A percentile compares a stretch with the other conserved stretches of the same genome.
Conservation (phyloP, 2,888 invertebrate species). For the Balanococcus diminutus region DNA sequence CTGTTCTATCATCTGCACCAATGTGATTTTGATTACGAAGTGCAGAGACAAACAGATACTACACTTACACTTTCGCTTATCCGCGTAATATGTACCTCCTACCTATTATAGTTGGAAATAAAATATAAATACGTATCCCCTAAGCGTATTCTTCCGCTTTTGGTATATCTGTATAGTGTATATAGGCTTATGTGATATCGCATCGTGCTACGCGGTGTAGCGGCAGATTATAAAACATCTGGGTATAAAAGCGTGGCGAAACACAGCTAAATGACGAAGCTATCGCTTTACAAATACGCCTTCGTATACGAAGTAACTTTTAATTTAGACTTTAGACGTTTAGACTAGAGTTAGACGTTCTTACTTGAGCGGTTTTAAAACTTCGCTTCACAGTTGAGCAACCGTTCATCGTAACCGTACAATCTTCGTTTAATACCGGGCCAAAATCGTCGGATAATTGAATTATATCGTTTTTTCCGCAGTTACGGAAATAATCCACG, state of each 20-base stretch:
- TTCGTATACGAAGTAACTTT: not conserved
- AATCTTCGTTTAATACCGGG: conserved; percentile 45
- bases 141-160: not conserved
- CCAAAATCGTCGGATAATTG: conserved; percentile 46
- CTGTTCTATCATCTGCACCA: too few species aligned
- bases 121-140: too few species aligned
- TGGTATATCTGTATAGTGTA: too few species aligned
- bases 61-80: too few species aligned
- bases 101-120: too few species aligned
- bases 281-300: not conserved
- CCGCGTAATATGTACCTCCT: too few species aligned
- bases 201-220: too few species aligned
- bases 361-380: conserved; percentile 49
- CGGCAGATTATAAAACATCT: not conserved
- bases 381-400: conserved; percentile 43
- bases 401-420: conserved; percentile 39
- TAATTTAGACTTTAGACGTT: not conserved
- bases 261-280: not conserved
- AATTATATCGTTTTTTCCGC: conserved; percentile 49
- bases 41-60: too few species aligned
- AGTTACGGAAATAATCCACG: conserved; percentile 50
- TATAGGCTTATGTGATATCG: too few species aligned
- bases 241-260: not conserved
- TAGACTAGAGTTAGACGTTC: too few species aligned
- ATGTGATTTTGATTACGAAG: too few species aligned